These are phyloP conservation scores for Cerceris rybyensis DNA, from an alignment of 2,888 invertebrate species.

Conservation along the genomic window DNA sequence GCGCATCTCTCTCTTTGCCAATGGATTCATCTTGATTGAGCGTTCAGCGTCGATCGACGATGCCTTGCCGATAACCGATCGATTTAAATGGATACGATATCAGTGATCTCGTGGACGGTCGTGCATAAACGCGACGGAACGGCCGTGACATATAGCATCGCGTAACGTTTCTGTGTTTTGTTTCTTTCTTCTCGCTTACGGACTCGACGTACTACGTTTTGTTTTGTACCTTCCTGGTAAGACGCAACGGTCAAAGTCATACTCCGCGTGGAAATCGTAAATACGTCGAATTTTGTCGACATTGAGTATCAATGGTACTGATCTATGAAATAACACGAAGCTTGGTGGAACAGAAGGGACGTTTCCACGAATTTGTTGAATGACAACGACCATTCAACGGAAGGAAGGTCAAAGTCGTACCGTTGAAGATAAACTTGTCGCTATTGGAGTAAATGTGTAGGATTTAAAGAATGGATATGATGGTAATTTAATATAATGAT, in stretches of 20 bases:
- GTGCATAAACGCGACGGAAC: constrained; percentile 10
- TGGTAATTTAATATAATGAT: too few species aligned
- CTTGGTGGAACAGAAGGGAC: too few species aligned
- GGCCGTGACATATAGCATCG: constrained; percentile 27
- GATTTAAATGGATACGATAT: background rate
- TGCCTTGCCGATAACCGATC: background rate
- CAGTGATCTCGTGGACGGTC: constrained; percentile 6
- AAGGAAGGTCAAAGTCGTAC: too few species aligned
- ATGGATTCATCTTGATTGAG: background rate
- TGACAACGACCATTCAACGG: too few species aligned
- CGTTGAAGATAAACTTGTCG: too few species aligned
- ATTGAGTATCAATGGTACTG: background rate
- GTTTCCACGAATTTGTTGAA: too few species aligned
- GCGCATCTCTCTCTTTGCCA: background rate
- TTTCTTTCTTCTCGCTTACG: constrained; percentile 10
- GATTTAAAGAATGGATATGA: too few species aligned
- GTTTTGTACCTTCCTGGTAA: constrained; percentile 29
- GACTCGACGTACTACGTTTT: constrained; percentile 17
- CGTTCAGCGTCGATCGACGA: background rate
- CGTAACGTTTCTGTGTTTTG: background rate
- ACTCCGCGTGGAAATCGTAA: constrained; percentile 24
- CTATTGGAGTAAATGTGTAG: too few species aligned
- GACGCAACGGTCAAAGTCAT: constrained; percentile 39
- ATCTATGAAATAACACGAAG: too few species aligned
- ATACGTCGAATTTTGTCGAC: constrained; percentile 15